These are phyloP conservation scores for Argyresthia goedartella DNA, from an alignment of 2,888 invertebrate species.

Conservation along the genomic window DNA sequence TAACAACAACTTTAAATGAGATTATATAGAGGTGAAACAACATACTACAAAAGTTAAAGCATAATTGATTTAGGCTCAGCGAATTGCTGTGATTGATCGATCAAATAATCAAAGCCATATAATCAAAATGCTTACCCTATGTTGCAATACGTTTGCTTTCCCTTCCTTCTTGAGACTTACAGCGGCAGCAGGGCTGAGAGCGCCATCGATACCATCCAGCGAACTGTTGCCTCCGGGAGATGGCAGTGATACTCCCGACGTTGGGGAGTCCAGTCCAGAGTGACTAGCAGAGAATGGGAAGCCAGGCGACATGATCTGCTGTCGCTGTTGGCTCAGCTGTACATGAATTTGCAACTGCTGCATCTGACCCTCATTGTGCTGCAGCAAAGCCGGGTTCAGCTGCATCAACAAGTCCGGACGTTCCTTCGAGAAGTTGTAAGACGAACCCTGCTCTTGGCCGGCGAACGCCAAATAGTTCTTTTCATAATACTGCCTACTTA, in stretches of 20 bases:
- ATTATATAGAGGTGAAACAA: too few relatives aligned
- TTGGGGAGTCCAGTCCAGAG: conserved; percentile 80
- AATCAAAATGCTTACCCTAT: conserved; percentile 86
- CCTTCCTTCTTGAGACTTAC: conserved; percentile 77
- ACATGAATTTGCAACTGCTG: conserved; percentile 79
- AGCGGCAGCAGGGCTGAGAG: conserved; percentile 76
- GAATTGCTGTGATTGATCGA: conserved; percentile 24
- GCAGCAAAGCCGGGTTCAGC: conserved; percentile 65
- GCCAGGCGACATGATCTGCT: conserved; percentile 71
- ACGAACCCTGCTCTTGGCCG: conserved; percentile 63
- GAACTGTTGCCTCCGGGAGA: conserved; percentile 84
- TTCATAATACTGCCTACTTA: conserved; percentile 70
- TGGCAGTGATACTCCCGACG: conserved; percentile 80
- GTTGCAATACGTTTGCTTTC: conserved; percentile 80
- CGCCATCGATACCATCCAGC: conserved; percentile 72
- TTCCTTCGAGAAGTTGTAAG: conserved; percentile 74
- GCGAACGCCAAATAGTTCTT: conserved; percentile 59
- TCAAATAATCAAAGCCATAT: conserved; percentile 62
- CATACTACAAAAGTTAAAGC: conserved; percentile 41
- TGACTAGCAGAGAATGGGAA: conserved; percentile 74
- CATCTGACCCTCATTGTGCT: conserved; percentile 71
- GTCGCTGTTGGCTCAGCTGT: conserved; percentile 75
- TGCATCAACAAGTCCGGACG: conserved; percentile 73
- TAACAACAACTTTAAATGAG: conserved; percentile 16
- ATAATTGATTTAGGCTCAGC: conserved; percentile 70